Percentiles rank a stretch among this genome's conserved stretches.
phyloP scores from a whole-genome alignment of 2,888 invertebrate species.

The Cheilosia impressa region DNA sequence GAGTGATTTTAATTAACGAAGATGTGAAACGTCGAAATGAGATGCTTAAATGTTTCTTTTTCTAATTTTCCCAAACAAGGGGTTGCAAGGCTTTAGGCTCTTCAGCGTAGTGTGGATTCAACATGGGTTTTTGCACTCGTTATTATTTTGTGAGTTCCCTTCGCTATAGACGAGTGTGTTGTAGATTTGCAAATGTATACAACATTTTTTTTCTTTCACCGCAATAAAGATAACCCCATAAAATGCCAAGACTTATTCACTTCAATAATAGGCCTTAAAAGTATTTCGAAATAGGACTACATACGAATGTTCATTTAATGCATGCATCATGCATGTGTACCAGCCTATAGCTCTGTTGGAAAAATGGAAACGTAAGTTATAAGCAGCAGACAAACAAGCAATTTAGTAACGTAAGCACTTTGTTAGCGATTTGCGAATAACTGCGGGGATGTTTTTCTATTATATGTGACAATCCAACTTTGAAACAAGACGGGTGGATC shows the following conservation, averaged over 20 bases:
- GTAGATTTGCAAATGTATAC: background rate
- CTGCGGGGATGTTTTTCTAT: constrained; percentile 1
- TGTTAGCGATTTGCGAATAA: constrained; percentile 32
- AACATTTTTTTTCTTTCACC: background rate
- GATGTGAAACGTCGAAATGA: constrained; percentile 22
- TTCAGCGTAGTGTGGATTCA: constrained; percentile 11
- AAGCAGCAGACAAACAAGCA: constrained; percentile 53
- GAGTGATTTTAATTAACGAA: constrained; percentile 48
- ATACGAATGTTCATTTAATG: constrained; percentile 12
- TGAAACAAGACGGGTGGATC: background rate
- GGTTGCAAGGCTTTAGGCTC: background rate
- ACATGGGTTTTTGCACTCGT: constrained; percentile 26
- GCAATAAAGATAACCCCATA: constrained; percentile 32
- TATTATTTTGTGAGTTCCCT: constrained; percentile 33
- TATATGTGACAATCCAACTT: constrained; percentile 49
- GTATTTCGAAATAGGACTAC: constrained; percentile 11
- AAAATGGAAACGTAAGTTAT: constrained; percentile 36
- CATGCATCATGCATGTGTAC: background rate
- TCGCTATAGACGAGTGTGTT: background rate
- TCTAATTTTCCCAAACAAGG: constrained; percentile 14
- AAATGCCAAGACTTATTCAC: constrained; percentile 38
- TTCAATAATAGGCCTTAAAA: constrained; percentile 29
- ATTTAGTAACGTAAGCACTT: constrained; percentile 50
- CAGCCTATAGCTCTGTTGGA: background rate
- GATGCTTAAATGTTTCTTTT: constrained; percentile 19